Percentiles rank a stretch among this genome's conserved stretches.
Conservation (phyloP, 30 jellyfish, hydroid and myxozoan genomes). For the Hydractinia symbiolongicarpus region DNA sequence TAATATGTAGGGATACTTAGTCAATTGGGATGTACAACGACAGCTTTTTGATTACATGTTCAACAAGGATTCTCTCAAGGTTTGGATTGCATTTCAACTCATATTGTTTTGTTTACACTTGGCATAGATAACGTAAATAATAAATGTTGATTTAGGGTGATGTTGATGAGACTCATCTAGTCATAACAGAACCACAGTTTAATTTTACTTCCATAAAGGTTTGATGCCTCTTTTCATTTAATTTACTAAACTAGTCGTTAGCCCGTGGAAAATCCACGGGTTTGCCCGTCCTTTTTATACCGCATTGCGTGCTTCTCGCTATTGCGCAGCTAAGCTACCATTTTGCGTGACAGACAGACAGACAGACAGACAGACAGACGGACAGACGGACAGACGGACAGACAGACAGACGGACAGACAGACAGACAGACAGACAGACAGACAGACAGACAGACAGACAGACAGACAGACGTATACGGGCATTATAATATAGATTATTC, state of each 20-base stretch:
- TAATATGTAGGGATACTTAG: conserved; percentile 78
- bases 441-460: background rate
- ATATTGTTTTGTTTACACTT: background rate
- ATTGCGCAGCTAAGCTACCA: no score
- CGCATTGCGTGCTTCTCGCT: no score
- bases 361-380: no score
- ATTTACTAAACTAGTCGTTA: no score
- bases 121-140: background rate
- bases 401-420: no score
- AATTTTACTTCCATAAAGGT: conserved; percentile 87
- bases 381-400: no score
- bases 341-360: no score
- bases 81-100: conserved; percentile 9
- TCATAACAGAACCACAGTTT: conserved; percentile 80
- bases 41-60: conserved; percentile 94
- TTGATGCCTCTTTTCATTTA: background rate
- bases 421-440: no score
- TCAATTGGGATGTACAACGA: conserved; percentile 94
- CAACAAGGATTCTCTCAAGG: conserved; percentile 71
- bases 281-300: no score
- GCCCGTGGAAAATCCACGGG: no score
- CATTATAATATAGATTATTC: no score
- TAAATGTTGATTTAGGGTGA: conserved; percentile 38
- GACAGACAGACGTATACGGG: no score
- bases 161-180: conserved; percentile 46